Conservation (phyloP, 2,888 invertebrate genomes). For the Meteorus cinctellus region DNA sequence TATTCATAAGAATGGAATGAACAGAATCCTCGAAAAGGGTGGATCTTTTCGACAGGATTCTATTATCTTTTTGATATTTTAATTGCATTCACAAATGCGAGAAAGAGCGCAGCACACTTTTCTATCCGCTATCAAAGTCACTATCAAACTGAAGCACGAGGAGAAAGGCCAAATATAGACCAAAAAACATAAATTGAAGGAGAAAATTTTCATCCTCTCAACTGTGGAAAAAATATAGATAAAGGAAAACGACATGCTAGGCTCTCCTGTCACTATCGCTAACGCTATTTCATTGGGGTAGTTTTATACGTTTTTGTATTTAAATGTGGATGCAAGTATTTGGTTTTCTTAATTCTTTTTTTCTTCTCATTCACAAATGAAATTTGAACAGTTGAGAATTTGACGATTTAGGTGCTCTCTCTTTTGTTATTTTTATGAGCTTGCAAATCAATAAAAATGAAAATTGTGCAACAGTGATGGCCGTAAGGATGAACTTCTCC, state of each 20-base stretch:
- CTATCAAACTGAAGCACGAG: slow-evolving; percentile 42
- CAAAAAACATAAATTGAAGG: background rate
- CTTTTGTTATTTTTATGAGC: background rate
- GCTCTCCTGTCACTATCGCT: slow-evolving; percentile 74
- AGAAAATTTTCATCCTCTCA: background rate
- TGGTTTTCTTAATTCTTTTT: slow-evolving; percentile 13
- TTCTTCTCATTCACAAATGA: slow-evolving; percentile 1
- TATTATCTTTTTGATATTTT: slow-evolving; percentile 33
- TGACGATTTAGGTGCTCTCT: background rate
- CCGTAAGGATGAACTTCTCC: background rate
- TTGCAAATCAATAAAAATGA: slow-evolving; percentile 1
- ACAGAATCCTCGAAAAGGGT: slow-evolving; percentile 25
- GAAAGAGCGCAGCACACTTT: slow-evolving; percentile 45
- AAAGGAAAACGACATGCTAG: slow-evolving; percentile 65
- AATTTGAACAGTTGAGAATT: background rate
- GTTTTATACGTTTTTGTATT: slow-evolving; percentile 55
- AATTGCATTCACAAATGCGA: slow-evolving; percentile 42
- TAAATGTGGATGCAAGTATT: background rate
- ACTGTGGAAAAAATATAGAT: slow-evolving; percentile 28
- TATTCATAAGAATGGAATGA: background rate
- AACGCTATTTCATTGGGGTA: slow-evolving; percentile 66
- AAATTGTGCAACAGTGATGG: slow-evolving; percentile 10
- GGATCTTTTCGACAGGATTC: slow-evolving; percentile 35
- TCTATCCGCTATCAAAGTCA: slow-evolving; percentile 43
- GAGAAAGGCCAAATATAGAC: slow-evolving; percentile 4